Evolutionary conservation across 2,888 invertebrate species (phyloP), one percentile per base, ranked within the genome.

Genomic region (Troides oblongomaculatus): DNA sequence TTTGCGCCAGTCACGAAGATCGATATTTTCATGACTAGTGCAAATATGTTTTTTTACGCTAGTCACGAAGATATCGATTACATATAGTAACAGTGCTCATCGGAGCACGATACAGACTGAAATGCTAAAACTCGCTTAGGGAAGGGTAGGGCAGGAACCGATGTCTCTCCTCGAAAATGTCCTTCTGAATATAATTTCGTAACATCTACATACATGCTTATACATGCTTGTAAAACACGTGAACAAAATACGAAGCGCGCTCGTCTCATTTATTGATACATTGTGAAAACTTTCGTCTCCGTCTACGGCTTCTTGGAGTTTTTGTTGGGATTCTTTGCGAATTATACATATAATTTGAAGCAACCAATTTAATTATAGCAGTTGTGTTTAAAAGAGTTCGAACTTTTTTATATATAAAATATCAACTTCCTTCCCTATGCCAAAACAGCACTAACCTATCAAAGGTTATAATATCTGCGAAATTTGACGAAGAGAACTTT

Each of bases 101-200:
- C 58, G 36, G 70, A 63, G 14, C 63, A n/a, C 63, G 56, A 60
- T 63, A 25, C 50, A 59, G 43, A 70, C 66, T 70, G 66, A 63
- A 70, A 21, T 66, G 43, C 66, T 66, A 63, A 63, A 68, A 70
- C 43, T 12, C 53, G 64, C 36, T 21, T 18, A 1, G 69, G 46
- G 53, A 66, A 64, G 70, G 70, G 70, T 66, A 60, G 62, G 63
- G 71, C 68, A 56, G 57, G 43, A 60, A 56, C 57, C 57, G 17
- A 46, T 62, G 59, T 68, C 43, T 63, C 64, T 64, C 64, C 64
- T 39, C 60, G 61, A 21, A 2, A 53, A 3, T 30, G 62, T 59
- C 69, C 66, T 70, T 62, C 70, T n/a, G 43, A 53, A 25, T 36
- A 63, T 58, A 25, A 30, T 59, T 63, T 25, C 25, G 18, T 4